Base-by-base conservation (phyloP, 2,888 invertebrate genomes). In the Carpatolechia fugitivella region DNA sequence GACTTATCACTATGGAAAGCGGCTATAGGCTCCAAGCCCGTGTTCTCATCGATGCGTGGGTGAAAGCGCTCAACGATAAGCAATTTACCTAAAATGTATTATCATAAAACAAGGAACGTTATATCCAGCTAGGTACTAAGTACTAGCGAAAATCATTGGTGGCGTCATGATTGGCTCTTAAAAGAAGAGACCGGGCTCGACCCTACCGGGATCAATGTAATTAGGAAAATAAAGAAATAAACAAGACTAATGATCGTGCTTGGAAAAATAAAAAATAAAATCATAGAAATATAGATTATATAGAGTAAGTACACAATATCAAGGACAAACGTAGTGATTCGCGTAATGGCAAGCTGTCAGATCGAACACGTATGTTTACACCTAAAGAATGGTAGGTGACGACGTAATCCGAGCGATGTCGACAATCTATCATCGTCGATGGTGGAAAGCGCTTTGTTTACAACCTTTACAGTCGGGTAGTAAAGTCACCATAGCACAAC, bases 1-100 rank as follows among this genome's bases (percentile, higher is more conserved):
- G 60, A 56, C 59, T 59, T 62, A 57, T 64, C 59, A 64, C 56
- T 60, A 64, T 69, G 64, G 66, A 71, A 72, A 71, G 70, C 59
- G 58, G 61, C 59, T 56, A 58, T 59, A 52, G 47, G 40, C 53
- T 59, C 18, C 24, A 20, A 3, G 11, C 2, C 53, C 55, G 54
- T 47, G 61, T 61, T 64, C 68, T 69, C 66, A 67, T 68, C 66
- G 64, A 68, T 71, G 71, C 70, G 69, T 71, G 58, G 68, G 77
- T 65, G 79, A 79, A 79, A 79, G 79, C 50, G 20, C n/a, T 36
- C 14, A 6, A 41, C 5, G 60, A 61, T 63, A 63, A 57, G 60
- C 63, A 69, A 72, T 71, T 72, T 72, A 66, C 69, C 63, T 61
- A 63, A 64, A 68, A 61, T 60, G 54, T 58, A 61, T 62, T 61